Evolutionary conservation across 30 jellyfish, hydroid and myxozoan genomes (phyloP).

Genomic region (Aurelia sp.): DNA sequence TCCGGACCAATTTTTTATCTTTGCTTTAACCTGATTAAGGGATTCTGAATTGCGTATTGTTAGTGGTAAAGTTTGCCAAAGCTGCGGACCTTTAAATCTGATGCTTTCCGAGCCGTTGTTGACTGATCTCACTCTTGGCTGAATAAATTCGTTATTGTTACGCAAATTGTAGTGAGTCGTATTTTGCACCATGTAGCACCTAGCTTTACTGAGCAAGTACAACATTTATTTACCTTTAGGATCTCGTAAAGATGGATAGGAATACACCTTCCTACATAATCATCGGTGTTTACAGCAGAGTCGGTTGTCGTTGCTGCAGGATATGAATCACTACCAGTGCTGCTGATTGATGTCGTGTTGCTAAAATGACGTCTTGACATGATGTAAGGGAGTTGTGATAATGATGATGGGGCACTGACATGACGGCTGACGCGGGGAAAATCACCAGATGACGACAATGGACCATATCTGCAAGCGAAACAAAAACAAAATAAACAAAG

Average conservation of each 20-base stretch:
- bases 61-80: too few relatives aligned
- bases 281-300: constrained; percentile 58
- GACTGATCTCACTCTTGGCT: too few relatives aligned
- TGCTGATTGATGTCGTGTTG: constrained; percentile 69
- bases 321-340: constrained; percentile 77
- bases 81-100: too few relatives aligned
- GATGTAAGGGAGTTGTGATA: constrained; percentile 61
- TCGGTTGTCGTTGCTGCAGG: constrained; percentile 65
- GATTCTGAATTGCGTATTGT: too few relatives aligned
- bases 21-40: too few relatives aligned
- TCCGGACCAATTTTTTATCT: too few relatives aligned
- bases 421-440: constrained; percentile 64
- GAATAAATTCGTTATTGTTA: too few relatives aligned
- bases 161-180: too few relatives aligned
- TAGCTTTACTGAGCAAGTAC: too few relatives aligned
- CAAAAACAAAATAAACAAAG: not conserved
- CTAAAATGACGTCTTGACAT: constrained; percentile 74
- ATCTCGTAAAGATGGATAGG: constrained; percentile 87
- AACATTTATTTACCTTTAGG: constrained; percentile 68
- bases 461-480: constrained; percentile 15
- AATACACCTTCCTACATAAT: constrained; percentile 92
- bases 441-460: constrained; percentile 25
- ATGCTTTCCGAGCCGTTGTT: too few relatives aligned
- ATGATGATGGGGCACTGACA: constrained; percentile 53
- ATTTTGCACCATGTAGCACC: too few relatives aligned